Conservation (phyloP, 2,888 invertebrate species). For the Lypha dubia region DNA sequence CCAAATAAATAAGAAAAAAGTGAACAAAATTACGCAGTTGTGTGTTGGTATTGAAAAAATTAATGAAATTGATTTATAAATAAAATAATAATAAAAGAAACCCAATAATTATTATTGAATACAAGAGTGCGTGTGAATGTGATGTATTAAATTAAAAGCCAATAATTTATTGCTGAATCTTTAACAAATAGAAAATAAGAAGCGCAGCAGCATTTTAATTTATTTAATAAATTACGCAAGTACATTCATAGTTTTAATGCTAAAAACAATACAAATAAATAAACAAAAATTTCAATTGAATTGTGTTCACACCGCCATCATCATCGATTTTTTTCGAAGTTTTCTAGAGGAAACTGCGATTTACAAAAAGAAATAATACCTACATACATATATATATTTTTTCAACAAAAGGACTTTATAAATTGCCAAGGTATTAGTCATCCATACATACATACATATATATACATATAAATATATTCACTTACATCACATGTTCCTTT, state of each 20-base stretch:
- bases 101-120: background rate
- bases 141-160: background rate
- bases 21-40: background rate
- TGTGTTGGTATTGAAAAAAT: background rate
- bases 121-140: background rate
- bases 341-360: background rate
- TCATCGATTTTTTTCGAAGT: conserved; percentile 28
- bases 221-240: conserved; percentile 55
- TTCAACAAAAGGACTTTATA: conserved; percentile 33
- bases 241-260: conserved; percentile 6
- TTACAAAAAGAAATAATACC: background rate
- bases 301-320: background rate
- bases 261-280: background rate
- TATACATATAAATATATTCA: too few species aligned
- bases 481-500: conserved; percentile 3
- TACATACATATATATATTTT: too few species aligned
- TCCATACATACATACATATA: too few species aligned
- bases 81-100: background rate
- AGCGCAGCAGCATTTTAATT: background rate
- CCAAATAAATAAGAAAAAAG: background rate
- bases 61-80: background rate
- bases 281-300: background rate
- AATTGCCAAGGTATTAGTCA: conserved; percentile 62
- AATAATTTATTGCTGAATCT: background rate
- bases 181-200: background rate